Evolutionary conservation across 1,140 invertebrate species (phyloP).

Genomic region (Contarinia nasturtii): DNA sequence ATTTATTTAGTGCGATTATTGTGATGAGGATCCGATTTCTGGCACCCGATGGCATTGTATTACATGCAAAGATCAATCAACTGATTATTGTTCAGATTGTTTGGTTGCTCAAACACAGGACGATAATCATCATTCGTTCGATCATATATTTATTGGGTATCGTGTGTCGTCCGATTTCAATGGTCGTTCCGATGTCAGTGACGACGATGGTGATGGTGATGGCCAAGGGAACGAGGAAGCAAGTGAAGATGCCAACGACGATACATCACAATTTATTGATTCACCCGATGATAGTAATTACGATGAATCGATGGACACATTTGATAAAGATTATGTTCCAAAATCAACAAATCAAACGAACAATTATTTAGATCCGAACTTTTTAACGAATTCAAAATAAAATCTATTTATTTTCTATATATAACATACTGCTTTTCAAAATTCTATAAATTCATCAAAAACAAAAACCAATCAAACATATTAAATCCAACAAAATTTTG

Average conservation of each 20-base stretch:
- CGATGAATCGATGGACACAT: background rate
- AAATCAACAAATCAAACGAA: background rate
- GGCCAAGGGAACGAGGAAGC: too few species aligned
- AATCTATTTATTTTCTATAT: too few species aligned
- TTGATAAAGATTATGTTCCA: background rate
- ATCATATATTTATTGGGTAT: background rate
- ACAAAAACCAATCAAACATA: too few species aligned
- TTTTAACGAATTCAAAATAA: background rate
- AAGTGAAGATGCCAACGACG: too few species aligned
- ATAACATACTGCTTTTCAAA: too few species aligned
- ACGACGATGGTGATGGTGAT: background rate
- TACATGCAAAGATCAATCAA: conserved; percentile 14
- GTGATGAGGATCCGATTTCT: conserved; percentile 41
- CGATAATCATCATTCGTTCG: background rate
- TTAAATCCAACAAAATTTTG: too few species aligned
- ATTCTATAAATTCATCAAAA: too few species aligned
- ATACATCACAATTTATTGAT: too few species aligned
- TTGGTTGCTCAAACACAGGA: background rate
- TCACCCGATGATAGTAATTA: background rate
- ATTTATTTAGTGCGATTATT: conserved; percentile 39
- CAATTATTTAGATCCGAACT: conserved; percentile 1
- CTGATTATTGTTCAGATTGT: conserved; percentile 1
- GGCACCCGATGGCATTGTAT: conserved; percentile 52
- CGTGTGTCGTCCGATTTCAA: background rate
- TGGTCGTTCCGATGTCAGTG: background rate